phyloP scores from a whole-genome alignment of 2,888 invertebrate genomes.

The Quadriops clusia region DNA sequence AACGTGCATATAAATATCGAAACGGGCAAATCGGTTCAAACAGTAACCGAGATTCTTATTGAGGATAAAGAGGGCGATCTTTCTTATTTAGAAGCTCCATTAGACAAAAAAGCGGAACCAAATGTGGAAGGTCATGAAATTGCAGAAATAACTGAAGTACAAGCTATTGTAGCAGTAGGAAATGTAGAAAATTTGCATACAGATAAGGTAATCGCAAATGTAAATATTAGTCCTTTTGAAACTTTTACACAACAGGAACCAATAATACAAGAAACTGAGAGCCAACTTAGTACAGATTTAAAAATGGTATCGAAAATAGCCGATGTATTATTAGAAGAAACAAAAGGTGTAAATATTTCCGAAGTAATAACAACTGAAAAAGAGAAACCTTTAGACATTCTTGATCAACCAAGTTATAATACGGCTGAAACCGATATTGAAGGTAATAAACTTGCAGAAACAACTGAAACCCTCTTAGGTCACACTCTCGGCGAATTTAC shows the following conservation, averaged over 20 bases:
- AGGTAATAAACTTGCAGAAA: conserved; percentile 37
- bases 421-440: conserved; percentile 29
- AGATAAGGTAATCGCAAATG: conserved; percentile 19
- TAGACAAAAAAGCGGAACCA: conserved; percentile 30
- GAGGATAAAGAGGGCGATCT: conserved; percentile 30
- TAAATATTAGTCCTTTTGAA: conserved; percentile 27
- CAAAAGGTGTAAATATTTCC: conserved; percentile 34
- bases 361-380: conserved; percentile 42
- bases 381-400: conserved; percentile 32
- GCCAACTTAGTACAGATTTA: conserved; percentile 15
- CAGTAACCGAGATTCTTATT: conserved; percentile 28
- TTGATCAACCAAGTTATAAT: conserved; percentile 25
- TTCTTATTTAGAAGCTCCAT: conserved; percentile 20
- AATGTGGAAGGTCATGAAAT: conserved; percentile 34
- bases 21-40: conserved; percentile 39
- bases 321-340: conserved; percentile 34
- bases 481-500: conserved; percentile 17
- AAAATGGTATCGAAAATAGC: conserved; percentile 29
- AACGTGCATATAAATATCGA: conserved; percentile 38
- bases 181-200: conserved; percentile 7
- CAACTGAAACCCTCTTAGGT: conserved; percentile 23
- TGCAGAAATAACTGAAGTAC: conserved; percentile 21
- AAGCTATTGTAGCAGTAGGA: conserved; percentile 8
- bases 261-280: conserved; percentile 31
- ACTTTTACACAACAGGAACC: conserved; percentile 28